Evolutionary conservation across 2,888 invertebrate genomes (phyloP), one percentile per base, ranked within the genome.

Genomic region (Acrocyrtus sp.): DNA sequence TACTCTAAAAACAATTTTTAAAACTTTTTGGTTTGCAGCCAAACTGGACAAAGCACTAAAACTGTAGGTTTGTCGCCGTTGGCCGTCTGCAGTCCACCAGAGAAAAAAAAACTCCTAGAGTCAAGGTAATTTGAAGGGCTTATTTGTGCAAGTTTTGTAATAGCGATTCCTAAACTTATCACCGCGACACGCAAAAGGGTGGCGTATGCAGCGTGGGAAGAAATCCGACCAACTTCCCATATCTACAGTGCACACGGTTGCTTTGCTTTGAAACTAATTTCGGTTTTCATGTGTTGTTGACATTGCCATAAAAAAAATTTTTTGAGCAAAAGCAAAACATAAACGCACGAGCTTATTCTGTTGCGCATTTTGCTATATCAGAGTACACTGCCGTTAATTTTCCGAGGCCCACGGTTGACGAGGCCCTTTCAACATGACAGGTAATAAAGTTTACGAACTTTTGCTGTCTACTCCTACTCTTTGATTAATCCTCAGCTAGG

Each of bases 171-270:
- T 15, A 21, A 6, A 26, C 22, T 22, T 50, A 22, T 22, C 8
- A 50, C 24, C 10, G 22, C 24, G 24, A 51, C 22, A 51, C 51
- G 26, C 24, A 22, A 21, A 51, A 24, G 51, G 24, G 24, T 15
- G 24, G 15, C 24, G 15, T 50, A 58, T 27, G 22, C 48, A 54
- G 48, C 63, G 63, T 70, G 70, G 57, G 70, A 70, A 63, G 19
- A 57, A 57, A 63, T 29, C 48, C 48, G 15, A 22, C 51, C 51
- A 70, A 70, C 70, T 70, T 70, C 70, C 63, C 70, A 70, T 56
- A 50, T 57, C 41, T 45, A 48, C 41, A 61, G n/a, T n/a, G n/a
- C n/a, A n/a, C n/a, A n/a, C n/a, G n/a, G n/a, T n/a, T n/a, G n/a
- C n/a, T n/a, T n/a, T n/a, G n/a, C n/a, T n/a, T n/a, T n/a, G n/a